These are phyloP conservation scores for Megaptera novaeangliae DNA, from an alignment of 2,113 vertebrate species.

Conservation along the genomic window DNA sequence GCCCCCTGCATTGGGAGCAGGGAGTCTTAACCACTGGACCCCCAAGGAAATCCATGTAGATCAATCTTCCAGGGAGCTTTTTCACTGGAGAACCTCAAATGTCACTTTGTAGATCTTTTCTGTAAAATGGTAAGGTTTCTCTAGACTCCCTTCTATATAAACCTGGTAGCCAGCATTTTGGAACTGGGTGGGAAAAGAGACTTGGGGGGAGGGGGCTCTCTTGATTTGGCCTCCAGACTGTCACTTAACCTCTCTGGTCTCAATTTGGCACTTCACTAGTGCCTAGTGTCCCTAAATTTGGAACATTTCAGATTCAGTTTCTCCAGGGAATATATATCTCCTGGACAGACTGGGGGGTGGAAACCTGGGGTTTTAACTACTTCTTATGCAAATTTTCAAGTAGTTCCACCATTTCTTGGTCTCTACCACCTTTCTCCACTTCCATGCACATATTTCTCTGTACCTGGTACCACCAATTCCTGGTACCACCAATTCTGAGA, in stretches of 20 bases:
- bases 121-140: neutral
- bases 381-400: neutral
- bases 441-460: neutral
- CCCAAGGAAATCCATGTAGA: too few species aligned
- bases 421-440: neutral
- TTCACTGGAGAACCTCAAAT: neutral
- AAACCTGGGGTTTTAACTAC: neutral
- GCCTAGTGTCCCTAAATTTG: neutral
- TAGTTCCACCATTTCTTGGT: neutral
- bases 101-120: neutral
- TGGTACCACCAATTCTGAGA: neutral
- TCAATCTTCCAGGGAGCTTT: neutral
- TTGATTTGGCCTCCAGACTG: neutral
- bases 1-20: too few species aligned
- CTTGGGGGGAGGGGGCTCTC: neutral
- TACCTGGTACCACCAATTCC: neutral
- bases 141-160: neutral
- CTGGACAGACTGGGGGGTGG: neutral
- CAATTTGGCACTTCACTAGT: neutral
- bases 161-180: neutral
- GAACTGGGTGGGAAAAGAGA: neutral
- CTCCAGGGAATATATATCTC: neutral
- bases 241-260: neutral
- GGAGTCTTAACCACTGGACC: too few species aligned
- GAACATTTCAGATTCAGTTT: neutral